phyloP scores from a whole-genome alignment of 64 coral and sea anemone species.

The Montipora capricornis region DNA sequence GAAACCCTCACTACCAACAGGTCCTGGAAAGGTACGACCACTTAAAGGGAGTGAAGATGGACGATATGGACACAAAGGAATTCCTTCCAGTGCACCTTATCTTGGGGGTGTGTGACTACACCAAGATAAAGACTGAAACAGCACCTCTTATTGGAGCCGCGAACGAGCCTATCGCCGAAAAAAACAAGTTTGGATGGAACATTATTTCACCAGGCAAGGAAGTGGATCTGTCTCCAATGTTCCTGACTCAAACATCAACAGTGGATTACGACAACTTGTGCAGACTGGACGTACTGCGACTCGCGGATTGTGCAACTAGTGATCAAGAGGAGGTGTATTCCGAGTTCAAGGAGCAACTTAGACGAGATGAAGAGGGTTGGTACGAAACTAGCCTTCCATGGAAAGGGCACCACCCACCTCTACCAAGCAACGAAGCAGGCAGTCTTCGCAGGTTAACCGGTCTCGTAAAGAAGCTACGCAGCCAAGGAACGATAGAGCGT shows the following conservation, averaged over 20 bases:
- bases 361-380: too few relatives aligned
- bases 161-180: neutral
- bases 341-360: too few relatives aligned
- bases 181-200: neutral
- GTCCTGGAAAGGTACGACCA: constrained; percentile 6
- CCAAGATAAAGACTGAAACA: constrained; percentile 28
- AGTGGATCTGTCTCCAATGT: neutral
- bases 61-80: constrained; percentile 17
- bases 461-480: too few relatives aligned
- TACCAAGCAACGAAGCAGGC: too few relatives aligned
- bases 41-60: constrained; percentile 37
- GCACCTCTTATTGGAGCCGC: constrained; percentile 32
- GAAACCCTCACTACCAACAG: constrained; percentile 19
- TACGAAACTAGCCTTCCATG: too few relatives aligned
- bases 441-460: too few relatives aligned
- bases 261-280: neutral
- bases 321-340: too few relatives aligned
- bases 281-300: neutral
- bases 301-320: too few relatives aligned
- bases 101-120: constrained; percentile 18
- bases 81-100: constrained; percentile 25
- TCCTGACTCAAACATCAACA: constrained; percentile 1
- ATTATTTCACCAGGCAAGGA: neutral
- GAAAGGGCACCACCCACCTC: too few relatives aligned
- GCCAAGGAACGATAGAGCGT: too few relatives aligned